phyloP scores from a whole-genome alignment of 1,140 invertebrate species.

The Drosophila ercepeae region DNA sequence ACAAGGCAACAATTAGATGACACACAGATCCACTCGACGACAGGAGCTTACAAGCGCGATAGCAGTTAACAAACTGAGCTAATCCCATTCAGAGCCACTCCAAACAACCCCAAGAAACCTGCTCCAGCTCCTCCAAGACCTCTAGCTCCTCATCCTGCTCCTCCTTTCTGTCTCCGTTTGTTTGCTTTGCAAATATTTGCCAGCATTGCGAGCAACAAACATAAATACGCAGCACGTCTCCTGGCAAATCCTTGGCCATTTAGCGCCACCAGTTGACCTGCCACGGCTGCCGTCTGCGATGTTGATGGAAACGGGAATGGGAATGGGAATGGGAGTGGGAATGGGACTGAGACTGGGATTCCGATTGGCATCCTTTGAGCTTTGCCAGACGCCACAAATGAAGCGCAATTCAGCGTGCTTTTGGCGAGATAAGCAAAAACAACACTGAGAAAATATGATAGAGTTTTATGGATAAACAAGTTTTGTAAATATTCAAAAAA shows the following conservation, averaged over 20 bases:
- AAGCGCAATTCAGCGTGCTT: slow-evolving; percentile 71
- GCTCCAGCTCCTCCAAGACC: background rate
- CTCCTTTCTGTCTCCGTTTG: slow-evolving; percentile 21
- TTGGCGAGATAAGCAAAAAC: slow-evolving; percentile 64
- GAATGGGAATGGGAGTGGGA: background rate
- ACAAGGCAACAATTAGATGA: slow-evolving; percentile 53
- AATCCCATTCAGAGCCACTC: slow-evolving; percentile 58
- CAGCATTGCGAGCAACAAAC: slow-evolving; percentile 69
- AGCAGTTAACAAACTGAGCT: slow-evolving; percentile 75
- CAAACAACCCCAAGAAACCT: background rate
- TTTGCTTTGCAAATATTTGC: slow-evolving; percentile 76
- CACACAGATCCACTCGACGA: slow-evolving; percentile 57
- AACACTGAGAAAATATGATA: slow-evolving; percentile 5
- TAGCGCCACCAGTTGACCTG: slow-evolving; percentile 61
- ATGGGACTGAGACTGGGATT: slow-evolving; percentile 8
- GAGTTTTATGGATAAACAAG: too few species aligned
- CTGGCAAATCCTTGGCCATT: slow-evolving; percentile 71
- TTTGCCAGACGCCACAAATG: slow-evolving; percentile 64
- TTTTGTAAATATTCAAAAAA: too few species aligned
- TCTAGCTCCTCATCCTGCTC: background rate
- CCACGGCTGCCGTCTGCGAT: slow-evolving; percentile 9
- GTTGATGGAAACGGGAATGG: background rate
- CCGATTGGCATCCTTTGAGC: slow-evolving; percentile 63
- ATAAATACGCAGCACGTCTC: slow-evolving; percentile 68
- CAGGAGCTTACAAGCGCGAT: slow-evolving; percentile 76